Conservation (phyloP, 2,113 vertebrate genomes). For the Tragulus kanchil region DNA sequence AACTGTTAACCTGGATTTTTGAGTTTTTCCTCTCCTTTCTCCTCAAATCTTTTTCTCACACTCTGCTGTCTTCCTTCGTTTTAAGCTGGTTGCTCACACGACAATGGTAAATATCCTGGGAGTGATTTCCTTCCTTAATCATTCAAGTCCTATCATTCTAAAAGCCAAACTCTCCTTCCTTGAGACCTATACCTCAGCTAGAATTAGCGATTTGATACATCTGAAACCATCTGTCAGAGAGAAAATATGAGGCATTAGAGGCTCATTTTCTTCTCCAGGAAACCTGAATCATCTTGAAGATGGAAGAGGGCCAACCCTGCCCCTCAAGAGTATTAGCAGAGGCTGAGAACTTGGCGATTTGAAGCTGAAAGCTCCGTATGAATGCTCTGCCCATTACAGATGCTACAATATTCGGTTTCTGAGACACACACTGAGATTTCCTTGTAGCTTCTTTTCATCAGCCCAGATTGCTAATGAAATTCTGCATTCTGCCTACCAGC, state of each 20-base stretch:
- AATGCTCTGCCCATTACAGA: slow-evolving; percentile 46
- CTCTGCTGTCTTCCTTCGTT: slow-evolving; percentile 64
- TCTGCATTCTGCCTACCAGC: neutral
- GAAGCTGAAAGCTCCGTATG: slow-evolving; percentile 52
- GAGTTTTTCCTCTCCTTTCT: slow-evolving; percentile 34
- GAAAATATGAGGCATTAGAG: slow-evolving; percentile 79
- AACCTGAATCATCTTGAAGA: slow-evolving; percentile 78
- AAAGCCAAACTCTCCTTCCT: slow-evolving; percentile 80
- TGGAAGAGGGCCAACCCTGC: slow-evolving; percentile 74
- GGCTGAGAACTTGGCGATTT: slow-evolving; percentile 50
- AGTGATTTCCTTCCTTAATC: slow-evolving; percentile 82
- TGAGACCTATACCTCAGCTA: slow-evolving; percentile 79
- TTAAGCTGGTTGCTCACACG: slow-evolving; percentile 69
- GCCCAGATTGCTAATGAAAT: neutral
- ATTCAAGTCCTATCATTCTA: slow-evolving; percentile 73
- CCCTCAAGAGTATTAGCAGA: slow-evolving; percentile 47
- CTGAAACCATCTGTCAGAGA: slow-evolving; percentile 81
- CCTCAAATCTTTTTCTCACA: slow-evolving; percentile 18
- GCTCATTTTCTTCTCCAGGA: slow-evolving; percentile 79
- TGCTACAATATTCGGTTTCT: slow-evolving; percentile 45
- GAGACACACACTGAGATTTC: slow-evolving; percentile 4
- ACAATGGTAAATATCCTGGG: slow-evolving; percentile 62
- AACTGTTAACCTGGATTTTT: slow-evolving; percentile 53
- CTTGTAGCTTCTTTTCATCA: slow-evolving; percentile 31
- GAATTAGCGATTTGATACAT: slow-evolving; percentile 79